Percentiles rank a stretch among this genome's conserved stretches.
Conservation (phyloP, 1,140 invertebrate species). For the Diploscapter pachys region DNA sequence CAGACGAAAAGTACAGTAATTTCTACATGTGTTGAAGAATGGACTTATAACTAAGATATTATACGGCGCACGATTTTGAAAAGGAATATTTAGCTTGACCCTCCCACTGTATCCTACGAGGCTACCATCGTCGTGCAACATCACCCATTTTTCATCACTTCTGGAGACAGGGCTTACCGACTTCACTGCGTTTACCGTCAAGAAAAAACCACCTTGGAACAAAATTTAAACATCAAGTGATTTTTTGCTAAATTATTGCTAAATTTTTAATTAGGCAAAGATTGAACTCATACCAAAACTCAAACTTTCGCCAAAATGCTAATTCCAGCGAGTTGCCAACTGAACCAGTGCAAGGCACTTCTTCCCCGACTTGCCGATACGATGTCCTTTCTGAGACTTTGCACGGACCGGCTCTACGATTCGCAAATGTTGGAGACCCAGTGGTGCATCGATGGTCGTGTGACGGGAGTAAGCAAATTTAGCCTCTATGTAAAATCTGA, state of each 20-base stretch:
- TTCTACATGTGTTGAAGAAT: neutral
- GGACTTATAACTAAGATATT: neutral
- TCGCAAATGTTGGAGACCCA: slow-evolving; percentile 38
- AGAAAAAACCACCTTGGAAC: slow-evolving; percentile 24
- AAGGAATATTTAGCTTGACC: slow-evolving; percentile 26
- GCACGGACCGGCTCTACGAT: slow-evolving; percentile 27
- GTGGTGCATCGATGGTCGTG: slow-evolving; percentile 40
- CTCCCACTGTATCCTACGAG: slow-evolving; percentile 30
- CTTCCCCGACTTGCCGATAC: slow-evolving; percentile 31
- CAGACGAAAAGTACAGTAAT: neutral
- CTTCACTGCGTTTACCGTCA: slow-evolving; percentile 39
- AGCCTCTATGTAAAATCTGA: neutral
- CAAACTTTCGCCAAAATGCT: neutral
- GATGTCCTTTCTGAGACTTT: slow-evolving; percentile 31
- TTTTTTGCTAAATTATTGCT: neutral
- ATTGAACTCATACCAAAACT: slow-evolving; percentile 18
- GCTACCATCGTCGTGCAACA: slow-evolving; percentile 34
- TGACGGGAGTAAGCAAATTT: slow-evolving; percentile 20
- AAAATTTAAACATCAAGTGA: slow-evolving; percentile 32
- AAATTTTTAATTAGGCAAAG: too few species aligned
- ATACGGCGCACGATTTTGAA: neutral
- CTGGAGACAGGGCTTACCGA: slow-evolving; percentile 38
- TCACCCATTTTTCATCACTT: slow-evolving; percentile 36
- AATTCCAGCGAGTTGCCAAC: slow-evolving; percentile 19
- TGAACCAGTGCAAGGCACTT: slow-evolving; percentile 13